Conservation (phyloP, 2,888 invertebrate genomes). For the Sphaerophoria rueppellii region DNA sequence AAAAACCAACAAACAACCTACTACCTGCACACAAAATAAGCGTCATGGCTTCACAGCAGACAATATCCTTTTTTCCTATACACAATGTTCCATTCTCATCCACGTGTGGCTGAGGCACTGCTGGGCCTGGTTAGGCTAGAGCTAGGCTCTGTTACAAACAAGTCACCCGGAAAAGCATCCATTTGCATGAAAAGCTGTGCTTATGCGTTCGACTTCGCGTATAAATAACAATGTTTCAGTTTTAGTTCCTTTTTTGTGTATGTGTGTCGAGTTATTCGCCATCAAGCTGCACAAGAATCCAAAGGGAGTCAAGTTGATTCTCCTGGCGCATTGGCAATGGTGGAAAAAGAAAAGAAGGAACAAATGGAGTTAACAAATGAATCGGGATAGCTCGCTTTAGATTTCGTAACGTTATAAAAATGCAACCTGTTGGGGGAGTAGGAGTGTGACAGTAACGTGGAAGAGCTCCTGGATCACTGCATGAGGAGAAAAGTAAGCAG, state of each 20-base stretch:
- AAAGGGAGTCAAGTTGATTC: not conserved
- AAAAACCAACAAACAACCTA: constrained; percentile 38
- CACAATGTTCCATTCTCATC: constrained; percentile 26
- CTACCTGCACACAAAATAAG: constrained; percentile 14
- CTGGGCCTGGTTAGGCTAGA: not conserved
- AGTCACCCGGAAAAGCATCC: constrained; percentile 48
- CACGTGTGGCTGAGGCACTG: constrained; percentile 8
- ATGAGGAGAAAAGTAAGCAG: not conserved
- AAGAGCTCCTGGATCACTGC: not conserved
- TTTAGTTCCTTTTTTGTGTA: constrained; percentile 31
- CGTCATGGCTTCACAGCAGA: constrained; percentile 27
- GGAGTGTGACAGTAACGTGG: too few relatives aligned
- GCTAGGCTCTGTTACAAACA: not conserved
- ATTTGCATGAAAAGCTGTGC: constrained; percentile 57
- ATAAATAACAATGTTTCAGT: constrained; percentile 60
- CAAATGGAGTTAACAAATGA: constrained; percentile 6
- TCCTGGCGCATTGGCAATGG: not conserved
- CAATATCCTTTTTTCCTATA: constrained; percentile 48
- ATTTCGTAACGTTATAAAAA: not conserved
- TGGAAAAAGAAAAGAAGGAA: not conserved
- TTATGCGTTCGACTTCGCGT: constrained; percentile 30
- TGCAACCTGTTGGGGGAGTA: too few relatives aligned
- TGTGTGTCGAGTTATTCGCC: constrained; percentile 41
- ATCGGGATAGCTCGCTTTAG: constrained; percentile 25
- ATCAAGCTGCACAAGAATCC: constrained; percentile 3